phyloP scores from a whole-genome alignment of 23 tunicate species.

The Aplidium turbinatum region DNA sequence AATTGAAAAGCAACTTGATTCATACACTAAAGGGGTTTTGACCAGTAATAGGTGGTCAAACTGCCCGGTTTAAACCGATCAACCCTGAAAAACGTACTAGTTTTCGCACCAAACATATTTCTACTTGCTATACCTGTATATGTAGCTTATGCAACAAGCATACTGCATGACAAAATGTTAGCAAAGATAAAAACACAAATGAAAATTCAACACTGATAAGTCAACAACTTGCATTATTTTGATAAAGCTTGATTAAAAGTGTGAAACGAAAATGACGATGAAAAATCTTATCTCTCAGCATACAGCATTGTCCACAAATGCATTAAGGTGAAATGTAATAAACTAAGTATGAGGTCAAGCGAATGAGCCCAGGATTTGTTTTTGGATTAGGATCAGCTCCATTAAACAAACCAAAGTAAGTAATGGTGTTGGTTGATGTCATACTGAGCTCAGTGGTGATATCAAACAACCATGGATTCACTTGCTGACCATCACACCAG shows the following conservation, averaged over 20 bases:
- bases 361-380: constrained; percentile 29
- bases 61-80: no score
- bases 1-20: no score
- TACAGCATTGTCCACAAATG: background rate
- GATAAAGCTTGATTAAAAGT: background rate
- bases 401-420: constrained; percentile 49
- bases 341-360: constrained; percentile 16
- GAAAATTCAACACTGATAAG: background rate
- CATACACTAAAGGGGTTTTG: no score
- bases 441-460: constrained; percentile 16
- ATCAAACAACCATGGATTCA: constrained; percentile 60
- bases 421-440: constrained; percentile 11
- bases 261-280: background rate
- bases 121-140: no score
- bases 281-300: background rate
- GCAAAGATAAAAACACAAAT: no score
- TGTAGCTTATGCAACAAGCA: no score
- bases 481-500: constrained; percentile 70
- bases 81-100: no score
- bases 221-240: no score
- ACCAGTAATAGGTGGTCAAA: no score
- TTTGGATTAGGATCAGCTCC: constrained; percentile 58
- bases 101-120: no score
- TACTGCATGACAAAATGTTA: no score
- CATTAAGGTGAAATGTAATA: constrained; percentile 5